Percentiles rank a stretch among this genome's conserved stretches.
phyloP scores from a whole-genome alignment of 1,140 invertebrate species.

The Macrobrachium nipponense region DNA sequence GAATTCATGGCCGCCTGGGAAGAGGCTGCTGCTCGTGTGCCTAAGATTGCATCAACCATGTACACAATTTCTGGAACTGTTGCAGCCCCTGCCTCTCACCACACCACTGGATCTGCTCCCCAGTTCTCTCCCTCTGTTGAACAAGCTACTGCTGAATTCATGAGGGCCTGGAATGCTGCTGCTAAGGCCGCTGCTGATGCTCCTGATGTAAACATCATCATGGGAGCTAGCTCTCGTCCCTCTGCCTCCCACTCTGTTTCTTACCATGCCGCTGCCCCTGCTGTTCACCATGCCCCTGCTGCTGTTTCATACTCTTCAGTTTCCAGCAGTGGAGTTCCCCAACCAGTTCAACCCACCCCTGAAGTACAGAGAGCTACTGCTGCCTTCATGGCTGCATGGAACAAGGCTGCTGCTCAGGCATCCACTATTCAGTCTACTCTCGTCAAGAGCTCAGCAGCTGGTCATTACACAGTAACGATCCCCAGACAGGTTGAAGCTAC shows the following conservation, averaged over 20 bases:
- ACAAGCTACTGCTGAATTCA: constrained; percentile 15
- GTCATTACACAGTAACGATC: neutral
- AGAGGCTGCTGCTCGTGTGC: no score
- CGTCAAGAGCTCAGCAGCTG: constrained; percentile 1
- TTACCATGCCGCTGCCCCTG: neutral
- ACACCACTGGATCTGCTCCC: neutral
- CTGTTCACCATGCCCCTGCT: neutral
- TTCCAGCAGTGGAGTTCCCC: neutral
- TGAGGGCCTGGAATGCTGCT: constrained; percentile 10
- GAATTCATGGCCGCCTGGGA: no score
- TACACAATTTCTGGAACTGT: neutral
- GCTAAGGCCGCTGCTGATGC: constrained; percentile 24
- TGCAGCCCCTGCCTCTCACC: neutral
- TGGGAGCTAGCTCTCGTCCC: constrained; percentile 23
- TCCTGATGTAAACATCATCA: constrained; percentile 44
- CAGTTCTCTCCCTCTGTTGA: neutral
- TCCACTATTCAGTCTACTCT: neutral
- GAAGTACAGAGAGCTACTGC: constrained; percentile 36
- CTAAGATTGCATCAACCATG: neutral
- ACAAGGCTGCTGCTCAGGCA: constrained; percentile 17
- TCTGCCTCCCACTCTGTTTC: no score
- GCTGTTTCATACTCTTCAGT: neutral
- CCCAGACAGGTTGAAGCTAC: constrained; percentile 3
- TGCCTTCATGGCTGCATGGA: constrained; percentile 41
- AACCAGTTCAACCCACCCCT: constrained; percentile 14